Evolutionary conservation across 2,888 invertebrate genomes (phyloP), one percentile per base, ranked within the genome.

Genomic region (Sinodicranocentrus sp.): DNA sequence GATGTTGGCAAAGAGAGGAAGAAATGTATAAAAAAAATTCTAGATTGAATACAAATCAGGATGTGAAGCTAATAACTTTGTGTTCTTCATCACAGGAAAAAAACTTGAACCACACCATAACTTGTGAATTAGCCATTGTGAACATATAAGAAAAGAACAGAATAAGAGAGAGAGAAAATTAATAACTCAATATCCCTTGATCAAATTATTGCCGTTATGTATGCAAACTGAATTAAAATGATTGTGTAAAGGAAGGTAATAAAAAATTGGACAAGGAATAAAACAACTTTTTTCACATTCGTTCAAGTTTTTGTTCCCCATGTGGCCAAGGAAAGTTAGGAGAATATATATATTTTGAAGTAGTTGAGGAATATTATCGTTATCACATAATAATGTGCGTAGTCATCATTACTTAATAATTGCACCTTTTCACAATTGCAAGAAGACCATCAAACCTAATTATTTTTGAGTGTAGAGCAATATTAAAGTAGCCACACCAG

Each of bases 161-260:
- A n/a, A n/a, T n/a, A n/a, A n/a, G n/a, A n/a, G n/a, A n/a, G 6
- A 39, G 39, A 39, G 39, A 59, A 23, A 59, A 23, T 8, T n/a
- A 10, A 59, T 59, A 6, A 19, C 13, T 59, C 23, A 59, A 59
- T 59, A 21, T 25, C 5, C 5, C 39, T 5, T 39, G 39, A 39
- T 39, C 39, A 39, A 39, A 39, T 39, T 39, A 52, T 59, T 54
- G 59, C 70, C 26, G 68, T 70, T 78, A 78, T 70, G 39, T 13
- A 78, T 78, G 77, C 77, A 68, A 70, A 70, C 57, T 78, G 70
- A 78, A 68, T 78, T 78, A 67, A 67, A 67, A 76, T 54, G 54
- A 76, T 78, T 59, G 39, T 57, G 44, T 54, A 44, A 28, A 23
- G 54, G 26, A 23, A 44, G 54, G 26, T 68, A 44, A 78, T 57